These are phyloP conservation scores for Smutsia gigantea DNA, from an alignment of 2,797 vertebrate genomes.

Conservation along the genomic window DNA sequence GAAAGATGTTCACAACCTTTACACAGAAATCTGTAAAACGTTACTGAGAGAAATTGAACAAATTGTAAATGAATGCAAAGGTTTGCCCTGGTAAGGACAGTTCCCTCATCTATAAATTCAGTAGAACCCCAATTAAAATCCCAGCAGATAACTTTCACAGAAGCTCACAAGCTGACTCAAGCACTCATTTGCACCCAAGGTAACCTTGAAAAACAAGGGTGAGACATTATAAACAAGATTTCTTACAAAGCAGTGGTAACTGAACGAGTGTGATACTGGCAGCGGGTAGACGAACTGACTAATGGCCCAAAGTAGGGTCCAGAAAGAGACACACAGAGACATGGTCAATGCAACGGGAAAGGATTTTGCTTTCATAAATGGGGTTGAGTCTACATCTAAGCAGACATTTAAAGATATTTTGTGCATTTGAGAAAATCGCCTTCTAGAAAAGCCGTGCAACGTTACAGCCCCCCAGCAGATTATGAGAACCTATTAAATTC, in stretches of 20 bases:
- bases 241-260: not conserved
- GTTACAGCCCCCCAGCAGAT: not conserved
- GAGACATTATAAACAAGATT: not conserved
- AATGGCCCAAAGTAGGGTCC: fast-evolving
- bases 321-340: not conserved
- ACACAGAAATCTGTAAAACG: not conserved
- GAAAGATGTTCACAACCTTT: no score
- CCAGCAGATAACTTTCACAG: not conserved
- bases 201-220: not conserved
- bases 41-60: not conserved
- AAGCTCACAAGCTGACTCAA: not conserved
- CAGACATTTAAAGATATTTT: not conserved
- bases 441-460: not conserved
- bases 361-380: not conserved
- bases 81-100: not conserved
- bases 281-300: not conserved
- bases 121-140: not conserved
- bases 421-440: not conserved
- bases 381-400: fast-evolving
- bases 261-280: not conserved
- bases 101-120: not conserved
- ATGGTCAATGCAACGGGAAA: fast-evolving
- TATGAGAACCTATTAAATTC: not conserved
- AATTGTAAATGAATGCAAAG: not conserved
- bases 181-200: not conserved